Evolutionary conservation across 2,888 invertebrate species (phyloP), one percentile per base, ranked within the genome.

Genomic region (Drosophila gaucha): DNA sequence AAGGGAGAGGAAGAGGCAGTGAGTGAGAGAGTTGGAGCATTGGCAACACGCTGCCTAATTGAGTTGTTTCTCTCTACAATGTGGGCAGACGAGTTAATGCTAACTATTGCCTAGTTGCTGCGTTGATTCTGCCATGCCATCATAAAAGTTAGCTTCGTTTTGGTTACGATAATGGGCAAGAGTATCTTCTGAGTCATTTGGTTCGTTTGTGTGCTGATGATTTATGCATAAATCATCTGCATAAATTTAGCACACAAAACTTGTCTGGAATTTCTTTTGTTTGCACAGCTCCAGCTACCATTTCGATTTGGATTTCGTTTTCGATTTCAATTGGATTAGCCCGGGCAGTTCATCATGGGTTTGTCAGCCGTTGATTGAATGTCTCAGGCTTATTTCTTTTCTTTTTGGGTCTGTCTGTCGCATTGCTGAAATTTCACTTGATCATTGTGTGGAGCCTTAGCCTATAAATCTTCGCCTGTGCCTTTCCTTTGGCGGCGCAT

Each of bases 211-310:
- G 22, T 50, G 57, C 43, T 18, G 30, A n/a, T 68, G 67, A 69
- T 65, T 65, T 75, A 80, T 76, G 68, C 77, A 90, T 90, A 89
- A 89, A 89, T 89, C 89, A 89, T 89, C 78, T 78, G 89, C 80
- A 89, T 86, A 89, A 89, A 80, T 80, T 84, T 82, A 57, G 60
- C 38, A 14, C 54, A 16, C 59, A 46, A 59, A 56, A 77, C 64
- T 74, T 78, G 86, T 63, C 52, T 73, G 85, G 89, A 89, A 90
- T 89, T 88, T 88, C 88, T 50, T 54, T 52, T 51, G 56, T 31
- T 62, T 66, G 62, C 44, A n/a, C n/a, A 18, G 24, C 57, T 41
- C 28, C 4, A 28, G 43, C 12, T 43, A 43, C 52, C 43, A 31
- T 60, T 60, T 56, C 49, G 60, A 33, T 57, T 64, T 66, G 41